These are phyloP conservation scores for Hylia prasina DNA, from an alignment of 2,113 vertebrate species.

Conservation along the genomic window DNA sequence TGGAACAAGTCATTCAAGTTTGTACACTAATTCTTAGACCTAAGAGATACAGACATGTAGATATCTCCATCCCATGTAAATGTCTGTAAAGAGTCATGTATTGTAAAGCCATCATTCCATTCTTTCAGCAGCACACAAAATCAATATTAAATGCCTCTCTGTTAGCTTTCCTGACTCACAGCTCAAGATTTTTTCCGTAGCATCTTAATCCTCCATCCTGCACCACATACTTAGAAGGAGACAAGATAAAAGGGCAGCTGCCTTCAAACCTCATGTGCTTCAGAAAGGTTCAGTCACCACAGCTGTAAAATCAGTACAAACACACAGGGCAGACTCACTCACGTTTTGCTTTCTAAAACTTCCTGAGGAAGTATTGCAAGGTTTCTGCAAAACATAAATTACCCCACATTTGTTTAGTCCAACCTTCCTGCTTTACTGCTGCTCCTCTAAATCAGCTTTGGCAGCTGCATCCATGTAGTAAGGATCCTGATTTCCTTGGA, in stretches of 20 bases:
- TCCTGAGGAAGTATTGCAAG: neutral
- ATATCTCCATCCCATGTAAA: neutral
- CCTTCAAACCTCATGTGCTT: neutral
- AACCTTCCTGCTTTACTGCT: fast-evolving
- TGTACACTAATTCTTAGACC: neutral
- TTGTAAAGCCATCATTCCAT: neutral
- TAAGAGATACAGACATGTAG: neutral
- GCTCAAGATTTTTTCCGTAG: neutral
- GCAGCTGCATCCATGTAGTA: neutral
- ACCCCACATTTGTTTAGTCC: neutral
- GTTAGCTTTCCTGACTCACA: neutral
- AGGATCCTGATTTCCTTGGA: neutral
- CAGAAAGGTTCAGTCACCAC: neutral
- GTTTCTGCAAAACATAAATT: neutral
- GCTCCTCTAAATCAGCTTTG: neutral
- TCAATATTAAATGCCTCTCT: neutral
- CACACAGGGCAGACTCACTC: neutral
- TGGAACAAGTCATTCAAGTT: neutral
- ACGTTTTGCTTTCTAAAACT: neutral
- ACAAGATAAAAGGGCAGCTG: neutral
- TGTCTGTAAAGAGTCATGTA: neutral
- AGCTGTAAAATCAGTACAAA: neutral
- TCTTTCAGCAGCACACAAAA: neutral
- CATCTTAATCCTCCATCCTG: neutral
- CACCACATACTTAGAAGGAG: neutral